Evolutionary conservation across 1,140 invertebrate genomes (phyloP).

Genomic region (Drosophila insularis): DNA sequence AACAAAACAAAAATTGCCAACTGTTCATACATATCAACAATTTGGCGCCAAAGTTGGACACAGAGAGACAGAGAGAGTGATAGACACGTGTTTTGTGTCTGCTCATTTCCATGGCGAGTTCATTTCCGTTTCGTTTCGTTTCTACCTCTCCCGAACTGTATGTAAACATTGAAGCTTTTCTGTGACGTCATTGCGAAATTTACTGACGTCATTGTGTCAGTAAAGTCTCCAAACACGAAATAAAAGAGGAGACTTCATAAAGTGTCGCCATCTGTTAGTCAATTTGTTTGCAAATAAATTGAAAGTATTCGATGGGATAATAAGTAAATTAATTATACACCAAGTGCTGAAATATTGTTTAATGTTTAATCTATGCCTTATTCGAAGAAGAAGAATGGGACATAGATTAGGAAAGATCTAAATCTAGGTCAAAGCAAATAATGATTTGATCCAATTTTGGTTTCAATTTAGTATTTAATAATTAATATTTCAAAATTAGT

Average conservation of each 20-base stretch:
- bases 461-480: no score
- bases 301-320: not conserved
- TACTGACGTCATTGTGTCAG: slow-evolving; percentile 62
- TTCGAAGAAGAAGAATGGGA: no score
- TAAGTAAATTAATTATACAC: no score
- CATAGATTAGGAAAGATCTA: no score
- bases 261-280: slow-evolving; percentile 50
- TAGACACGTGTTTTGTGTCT: slow-evolving; percentile 4
- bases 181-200: slow-evolving; percentile 65
- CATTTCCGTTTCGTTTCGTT: slow-evolving; percentile 50
- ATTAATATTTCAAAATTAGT: no score
- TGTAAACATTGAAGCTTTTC: slow-evolving; percentile 75
- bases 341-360: no score
- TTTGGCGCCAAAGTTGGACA: slow-evolving; percentile 61
- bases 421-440: no score
- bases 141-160: not conserved
- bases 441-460: no score
- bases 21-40: slow-evolving; percentile 33
- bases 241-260: slow-evolving; percentile 4
- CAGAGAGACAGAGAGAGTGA: slow-evolving; percentile 17
- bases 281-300: not conserved
- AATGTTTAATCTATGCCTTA: no score
- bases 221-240: slow-evolving; percentile 28
- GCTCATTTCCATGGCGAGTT: slow-evolving; percentile 13
- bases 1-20: slow-evolving; percentile 64